Percentiles rank a stretch among this genome's conserved stretches.
phyloP scores from a whole-genome alignment of 2,113 vertebrate species.

The Merops nubicus region DNA sequence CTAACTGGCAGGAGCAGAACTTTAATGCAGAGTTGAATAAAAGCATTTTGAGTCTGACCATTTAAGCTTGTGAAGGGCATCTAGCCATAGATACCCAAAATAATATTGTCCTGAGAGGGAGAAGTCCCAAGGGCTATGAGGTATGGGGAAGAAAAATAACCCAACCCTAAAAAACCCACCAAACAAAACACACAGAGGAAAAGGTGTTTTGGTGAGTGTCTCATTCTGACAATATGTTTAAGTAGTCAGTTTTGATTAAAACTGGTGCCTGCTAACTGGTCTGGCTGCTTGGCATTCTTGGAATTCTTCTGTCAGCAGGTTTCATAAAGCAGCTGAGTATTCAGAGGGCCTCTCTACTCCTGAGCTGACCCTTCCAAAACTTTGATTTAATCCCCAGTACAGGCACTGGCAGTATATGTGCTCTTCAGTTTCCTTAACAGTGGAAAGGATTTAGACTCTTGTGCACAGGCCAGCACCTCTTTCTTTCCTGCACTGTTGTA shows the following conservation, averaged over 20 bases:
- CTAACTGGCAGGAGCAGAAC: neutral
- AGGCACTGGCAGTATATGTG: neutral
- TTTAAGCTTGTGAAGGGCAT: neutral
- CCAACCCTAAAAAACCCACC: neutral
- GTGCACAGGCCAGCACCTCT: neutral
- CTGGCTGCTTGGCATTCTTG: constrained; percentile 23
- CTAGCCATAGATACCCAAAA: neutral
- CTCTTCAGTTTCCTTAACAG: neutral
- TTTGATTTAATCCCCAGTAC: neutral
- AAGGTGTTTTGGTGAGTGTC: neutral
- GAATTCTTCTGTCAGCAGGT: constrained; percentile 48
- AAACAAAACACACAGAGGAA: neutral
- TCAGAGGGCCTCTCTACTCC: neutral
- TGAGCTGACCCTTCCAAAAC: constrained; percentile 7
- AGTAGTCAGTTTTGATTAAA: constrained; percentile 18
- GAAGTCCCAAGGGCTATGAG: neutral
- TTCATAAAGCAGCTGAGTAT: neutral
- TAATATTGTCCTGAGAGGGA: neutral
- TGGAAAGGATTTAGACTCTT: neutral
- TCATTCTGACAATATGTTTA: neutral
- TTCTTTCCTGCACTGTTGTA: neutral
- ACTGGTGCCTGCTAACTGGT: neutral
- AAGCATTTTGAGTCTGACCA: neutral
- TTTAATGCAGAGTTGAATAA: neutral
- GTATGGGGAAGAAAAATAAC: no score